Percentiles rank a stretch among this genome's conserved stretches.
phyloP scores from a whole-genome alignment of 2,888 invertebrate genomes.

The Erynnis tages region DNA sequence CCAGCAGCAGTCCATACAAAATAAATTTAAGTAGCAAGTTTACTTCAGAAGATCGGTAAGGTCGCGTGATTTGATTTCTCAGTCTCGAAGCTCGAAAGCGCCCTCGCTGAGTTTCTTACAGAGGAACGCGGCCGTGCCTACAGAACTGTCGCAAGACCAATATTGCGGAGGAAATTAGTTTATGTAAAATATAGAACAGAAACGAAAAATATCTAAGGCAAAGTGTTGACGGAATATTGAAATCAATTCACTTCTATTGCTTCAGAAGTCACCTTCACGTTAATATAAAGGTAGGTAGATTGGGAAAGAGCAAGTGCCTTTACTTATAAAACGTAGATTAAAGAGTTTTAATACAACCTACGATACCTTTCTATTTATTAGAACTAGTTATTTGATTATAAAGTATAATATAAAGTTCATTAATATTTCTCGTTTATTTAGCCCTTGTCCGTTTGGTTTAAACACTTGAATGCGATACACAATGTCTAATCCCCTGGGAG shows the following conservation, averaged over 20 bases:
- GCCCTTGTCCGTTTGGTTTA: too few relatives aligned
- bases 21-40: slow-evolving; percentile 63
- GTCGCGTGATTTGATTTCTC: slow-evolving; percentile 78
- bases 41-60: slow-evolving; percentile 72
- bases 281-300: background rate
- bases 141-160: slow-evolving; percentile 78
- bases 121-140: slow-evolving; percentile 70
- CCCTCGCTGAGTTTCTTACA: slow-evolving; percentile 69
- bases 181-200: slow-evolving; percentile 80
- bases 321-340: background rate
- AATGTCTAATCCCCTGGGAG: too few relatives aligned
- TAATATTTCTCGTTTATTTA: too few relatives aligned
- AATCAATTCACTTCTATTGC: slow-evolving; percentile 40
- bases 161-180: slow-evolving; percentile 81
- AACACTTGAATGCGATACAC: too few relatives aligned
- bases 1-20: too few relatives aligned
- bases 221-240: slow-evolving; percentile 65
- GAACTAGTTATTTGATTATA: too few relatives aligned
- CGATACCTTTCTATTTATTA: too few relatives aligned
- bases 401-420: too few relatives aligned
- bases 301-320: background rate
- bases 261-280: slow-evolving; percentile 34
- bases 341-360: too few relatives aligned
- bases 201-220: slow-evolving; percentile 73
- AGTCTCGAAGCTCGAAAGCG: too few relatives aligned